Percentiles rank a stretch among this genome's conserved stretches.
These are phyloP conservation scores for Amphiprion percula DNA, from an alignment of 2,113 vertebrate genomes.

Conservation along the genomic window DNA sequence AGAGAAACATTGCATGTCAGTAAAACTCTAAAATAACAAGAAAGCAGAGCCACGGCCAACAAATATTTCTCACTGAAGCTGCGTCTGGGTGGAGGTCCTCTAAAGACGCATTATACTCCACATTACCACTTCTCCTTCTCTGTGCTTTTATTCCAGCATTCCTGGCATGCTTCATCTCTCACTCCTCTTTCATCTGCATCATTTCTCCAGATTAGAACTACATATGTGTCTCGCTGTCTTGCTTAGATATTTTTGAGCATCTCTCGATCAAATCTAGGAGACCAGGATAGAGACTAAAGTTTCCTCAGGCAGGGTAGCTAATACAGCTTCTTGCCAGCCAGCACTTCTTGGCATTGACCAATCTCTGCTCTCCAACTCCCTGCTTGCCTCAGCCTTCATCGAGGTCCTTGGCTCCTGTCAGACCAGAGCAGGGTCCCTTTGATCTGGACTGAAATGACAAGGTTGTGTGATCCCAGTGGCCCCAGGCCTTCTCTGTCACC, in stretches of 20 bases:
- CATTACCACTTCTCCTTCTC: slow-evolving; percentile 37
- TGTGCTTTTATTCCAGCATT: slow-evolving; percentile 59
- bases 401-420: slow-evolving; percentile 55
- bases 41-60: slow-evolving; percentile 41
- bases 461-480: slow-evolving; percentile 59
- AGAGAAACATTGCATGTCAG: slow-evolving; percentile 30
- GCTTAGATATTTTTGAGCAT: slow-evolving; percentile 1
- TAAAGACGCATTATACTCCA: slow-evolving; percentile 42
- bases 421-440: slow-evolving; percentile 49
- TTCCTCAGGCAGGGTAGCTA: background rate
- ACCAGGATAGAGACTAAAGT: background rate
- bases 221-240: background rate
- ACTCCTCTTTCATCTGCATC: slow-evolving; percentile 48
- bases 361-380: background rate
- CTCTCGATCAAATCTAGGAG: slow-evolving; percentile 1
- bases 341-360: background rate
- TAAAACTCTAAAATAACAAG: slow-evolving; percentile 29
- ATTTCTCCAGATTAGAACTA: slow-evolving; percentile 23
- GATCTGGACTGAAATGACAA: slow-evolving; percentile 69
- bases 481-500: slow-evolving; percentile 58
- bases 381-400: slow-evolving; percentile 23
- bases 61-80: slow-evolving; percentile 34
- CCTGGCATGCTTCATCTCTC: slow-evolving; percentile 54
- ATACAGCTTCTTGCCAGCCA: slow-evolving; percentile 13
- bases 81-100: slow-evolving; percentile 53